These are phyloP conservation scores for Actias luna DNA, from an alignment of 2,888 invertebrate genomes.

Conservation along the genomic window DNA sequence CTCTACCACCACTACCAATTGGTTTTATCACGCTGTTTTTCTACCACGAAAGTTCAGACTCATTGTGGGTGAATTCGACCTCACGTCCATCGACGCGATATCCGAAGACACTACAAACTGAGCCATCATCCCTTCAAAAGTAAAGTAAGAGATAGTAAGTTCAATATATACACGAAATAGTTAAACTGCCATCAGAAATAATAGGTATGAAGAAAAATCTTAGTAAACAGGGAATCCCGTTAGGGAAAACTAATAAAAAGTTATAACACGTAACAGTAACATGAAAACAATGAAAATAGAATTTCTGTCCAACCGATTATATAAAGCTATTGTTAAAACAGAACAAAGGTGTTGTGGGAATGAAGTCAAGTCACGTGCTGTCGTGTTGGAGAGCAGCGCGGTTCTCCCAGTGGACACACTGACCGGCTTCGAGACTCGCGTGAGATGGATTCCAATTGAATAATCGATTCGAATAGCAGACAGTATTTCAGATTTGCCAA, in stretches of 20 bases:
- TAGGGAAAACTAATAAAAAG: constrained; percentile 5
- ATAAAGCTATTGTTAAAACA: constrained; percentile 22
- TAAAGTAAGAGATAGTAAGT: too few relatives aligned
- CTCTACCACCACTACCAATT: too few relatives aligned
- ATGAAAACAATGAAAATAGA: constrained; percentile 20
- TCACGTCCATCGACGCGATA: too few relatives aligned
- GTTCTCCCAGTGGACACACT: constrained; percentile 46
- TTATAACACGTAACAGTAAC: constrained; percentile 20
- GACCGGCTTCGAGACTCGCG: constrained; percentile 65
- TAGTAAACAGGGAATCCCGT: background rate
- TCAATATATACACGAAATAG: too few relatives aligned
- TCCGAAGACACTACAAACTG: too few relatives aligned
- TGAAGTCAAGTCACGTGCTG: constrained; percentile 62
- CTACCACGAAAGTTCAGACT: too few relatives aligned
- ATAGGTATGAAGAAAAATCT: background rate
- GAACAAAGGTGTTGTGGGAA: constrained; percentile 43
- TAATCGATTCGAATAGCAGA: constrained; percentile 58
- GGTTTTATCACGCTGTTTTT: too few relatives aligned
- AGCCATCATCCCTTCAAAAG: too few relatives aligned
- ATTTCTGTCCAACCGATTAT: constrained; percentile 17
- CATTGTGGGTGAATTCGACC: too few relatives aligned
- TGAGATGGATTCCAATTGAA: constrained; percentile 66
- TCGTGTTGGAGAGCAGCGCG: constrained; percentile 46
- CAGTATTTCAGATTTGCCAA: constrained; percentile 22
- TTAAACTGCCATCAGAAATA: background rate